Evolutionary conservation across 2,797 vertebrate genomes (phyloP).

Genomic region (Loris lydekkerianus): DNA sequence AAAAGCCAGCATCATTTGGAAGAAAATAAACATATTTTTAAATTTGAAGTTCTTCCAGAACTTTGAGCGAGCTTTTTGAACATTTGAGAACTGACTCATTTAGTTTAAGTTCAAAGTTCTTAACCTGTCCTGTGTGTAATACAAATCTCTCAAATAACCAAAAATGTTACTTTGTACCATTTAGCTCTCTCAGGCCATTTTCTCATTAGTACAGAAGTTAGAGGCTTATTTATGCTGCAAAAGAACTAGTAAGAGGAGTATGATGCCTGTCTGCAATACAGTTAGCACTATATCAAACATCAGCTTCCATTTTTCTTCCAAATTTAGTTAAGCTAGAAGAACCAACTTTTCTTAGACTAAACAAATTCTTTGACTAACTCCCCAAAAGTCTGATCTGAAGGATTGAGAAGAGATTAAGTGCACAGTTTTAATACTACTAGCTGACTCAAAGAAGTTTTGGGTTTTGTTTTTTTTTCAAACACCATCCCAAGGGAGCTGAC

Average conservation of each 20-base stretch:
- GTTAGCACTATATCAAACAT: conserved; percentile 36
- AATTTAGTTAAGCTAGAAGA: conserved; percentile 55
- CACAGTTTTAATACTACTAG: background rate
- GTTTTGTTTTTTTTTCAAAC: background rate
- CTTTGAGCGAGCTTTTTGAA: background rate
- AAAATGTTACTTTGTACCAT: conserved; percentile 31
- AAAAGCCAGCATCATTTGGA: conserved; percentile 14
- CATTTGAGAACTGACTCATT: background rate
- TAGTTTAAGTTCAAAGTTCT: background rate
- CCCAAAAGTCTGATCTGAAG: conserved; percentile 59
- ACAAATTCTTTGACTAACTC: conserved; percentile 58
- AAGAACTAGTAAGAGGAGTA: background rate
- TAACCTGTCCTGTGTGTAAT: background rate
- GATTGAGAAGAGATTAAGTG: background rate
- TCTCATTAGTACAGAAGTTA: background rate
- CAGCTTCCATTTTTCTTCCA: conserved; percentile 59
- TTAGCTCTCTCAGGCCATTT: conserved; percentile 3
- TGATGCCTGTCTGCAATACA: background rate
- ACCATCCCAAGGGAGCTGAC: background rate
- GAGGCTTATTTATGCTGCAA: conserved; percentile 21
- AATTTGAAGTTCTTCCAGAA: conserved; percentile 55
- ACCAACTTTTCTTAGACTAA: conserved; percentile 66
- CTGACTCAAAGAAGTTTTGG: conserved; percentile 35
- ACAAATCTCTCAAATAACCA: conserved; percentile 29
- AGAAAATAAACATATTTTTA: background rate